Conservation (phyloP, 1,140 invertebrate species). For the Notospermus geniculatus region DNA sequence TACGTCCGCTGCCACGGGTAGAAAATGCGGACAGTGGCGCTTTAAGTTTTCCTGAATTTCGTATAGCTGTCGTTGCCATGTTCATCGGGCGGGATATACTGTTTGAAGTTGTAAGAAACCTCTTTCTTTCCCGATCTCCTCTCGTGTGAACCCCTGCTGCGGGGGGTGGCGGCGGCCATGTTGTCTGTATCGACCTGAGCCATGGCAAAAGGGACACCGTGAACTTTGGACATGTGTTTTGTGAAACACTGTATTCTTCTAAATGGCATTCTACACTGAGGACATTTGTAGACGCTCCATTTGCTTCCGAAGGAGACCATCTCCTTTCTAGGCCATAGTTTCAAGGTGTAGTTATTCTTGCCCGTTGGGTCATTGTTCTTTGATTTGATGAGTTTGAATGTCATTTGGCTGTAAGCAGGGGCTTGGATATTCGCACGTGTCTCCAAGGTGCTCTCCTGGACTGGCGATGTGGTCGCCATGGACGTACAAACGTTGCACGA, state of each 20-base stretch:
- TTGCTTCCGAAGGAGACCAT: background rate
- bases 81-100: constrained; percentile 6
- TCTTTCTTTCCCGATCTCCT: background rate
- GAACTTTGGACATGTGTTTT: constrained; percentile 3
- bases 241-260: constrained; percentile 3
- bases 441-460: too few species aligned
- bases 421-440: constrained; percentile 2
- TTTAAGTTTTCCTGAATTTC: too few species aligned
- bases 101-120: constrained; percentile 3
- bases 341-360: constrained; percentile 1
- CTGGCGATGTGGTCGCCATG: too few species aligned
- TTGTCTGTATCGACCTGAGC: constrained; percentile 4
- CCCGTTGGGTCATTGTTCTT: background rate
- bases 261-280: constrained; percentile 2
- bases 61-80: too few species aligned
- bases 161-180: background rate
- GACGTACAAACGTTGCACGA: too few species aligned
- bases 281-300: background rate
- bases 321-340: constrained; percentile 6
- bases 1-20: too few species aligned
- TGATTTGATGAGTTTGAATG: constrained; percentile 5
- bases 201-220: background rate
- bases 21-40: too few species aligned
- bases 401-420: constrained; percentile 3
- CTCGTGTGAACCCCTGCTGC: background rate